Evolutionary conservation across 2,113 vertebrate genomes (phyloP), one percentile per base, ranked within the genome.

Genomic region (Pollimyrus isidori): DNA sequence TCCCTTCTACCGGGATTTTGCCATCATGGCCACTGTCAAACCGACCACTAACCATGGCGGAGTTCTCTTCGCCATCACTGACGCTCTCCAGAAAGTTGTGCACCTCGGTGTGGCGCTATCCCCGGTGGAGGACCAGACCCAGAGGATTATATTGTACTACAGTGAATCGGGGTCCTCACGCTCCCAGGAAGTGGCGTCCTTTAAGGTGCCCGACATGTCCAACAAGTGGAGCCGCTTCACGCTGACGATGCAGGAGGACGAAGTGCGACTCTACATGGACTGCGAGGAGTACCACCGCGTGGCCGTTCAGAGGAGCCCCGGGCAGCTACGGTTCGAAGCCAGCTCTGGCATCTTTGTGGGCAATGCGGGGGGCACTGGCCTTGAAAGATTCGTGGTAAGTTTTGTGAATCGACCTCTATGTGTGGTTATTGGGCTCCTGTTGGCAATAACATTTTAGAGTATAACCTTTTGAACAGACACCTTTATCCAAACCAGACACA

Each of bases 331-430:
- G 3, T 98, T 99, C 6, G 96, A 98, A 90, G 90, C 96, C 93
- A 97, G 96, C 52, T 97, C 98, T 0, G 98, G 98, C 19, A 96
- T 99, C 95, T 99, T 99, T 49, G 96, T 99, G 17, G 98, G 98
- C 88, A 98, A 96, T 1, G 98, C 98, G 0, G 98, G 98, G 84
- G 98, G 96, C 13, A 97, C 97, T 0, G 97, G 97, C 23, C 86
- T 99, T 92, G 92, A 96, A 62, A 96, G 93, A 93, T 99, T 99
- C 94, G 97, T 96, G 84, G 98, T 99, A 93, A 97, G 98, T 26
- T 35, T 69, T 80, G 62, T 46, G 48, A 10, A 52, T 69, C 46
- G 7, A 26, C 62, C n/a, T 82, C 58, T 69, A 21, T 56, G 86
- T 26, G 46, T 90, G 19, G 1, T 2, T n/a, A 17, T 89, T 9